Evolutionary conservation across 2,797 vertebrate species (phyloP).

Genomic region (Schizothorax lantsangensis): DNA sequence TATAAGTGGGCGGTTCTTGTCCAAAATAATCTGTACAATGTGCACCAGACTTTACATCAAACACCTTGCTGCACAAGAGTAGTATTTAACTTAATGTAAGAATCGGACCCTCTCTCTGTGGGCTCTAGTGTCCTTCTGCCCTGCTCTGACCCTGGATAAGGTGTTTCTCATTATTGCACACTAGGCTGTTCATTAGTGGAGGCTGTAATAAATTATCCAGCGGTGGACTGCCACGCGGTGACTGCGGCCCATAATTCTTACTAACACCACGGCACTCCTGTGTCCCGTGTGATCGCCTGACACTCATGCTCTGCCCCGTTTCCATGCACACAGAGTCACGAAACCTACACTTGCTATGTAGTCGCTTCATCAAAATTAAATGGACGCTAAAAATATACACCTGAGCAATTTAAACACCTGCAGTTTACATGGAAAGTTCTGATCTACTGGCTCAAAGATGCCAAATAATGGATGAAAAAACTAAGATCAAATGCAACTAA

Average conservation of each 20-base stretch:
- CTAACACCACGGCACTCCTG: slow-evolving; percentile 42
- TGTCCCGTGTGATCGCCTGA: slow-evolving; percentile 24
- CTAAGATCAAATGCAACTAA: not conserved
- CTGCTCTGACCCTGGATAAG: slow-evolving; percentile 49
- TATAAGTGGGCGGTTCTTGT: not conserved
- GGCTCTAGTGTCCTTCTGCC: slow-evolving; percentile 30
- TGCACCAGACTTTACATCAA: not conserved
- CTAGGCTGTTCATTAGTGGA: slow-evolving; percentile 59
- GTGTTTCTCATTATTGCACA: slow-evolving; percentile 61
- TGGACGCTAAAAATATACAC: slow-evolving; percentile 7
- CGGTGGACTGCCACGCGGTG: slow-evolving; percentile 44
- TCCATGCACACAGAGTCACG: slow-evolving; percentile 1
- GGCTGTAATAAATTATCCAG: slow-evolving; percentile 57
- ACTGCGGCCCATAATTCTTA: slow-evolving; percentile 54
- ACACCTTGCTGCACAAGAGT: not conserved
- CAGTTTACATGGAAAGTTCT: not conserved
- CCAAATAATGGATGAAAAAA: not conserved
- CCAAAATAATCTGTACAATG: not conserved
- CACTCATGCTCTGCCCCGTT: not conserved
- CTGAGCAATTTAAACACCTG: not conserved
- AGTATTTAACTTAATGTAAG: not conserved
- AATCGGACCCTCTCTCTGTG: not conserved
- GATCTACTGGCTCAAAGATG: not conserved
- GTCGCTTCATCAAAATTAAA: slow-evolving; percentile 12
- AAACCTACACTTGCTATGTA: slow-evolving; percentile 4